Evolutionary conservation across 2,113 vertebrate species (phyloP).

Genomic region (Syngnathus scovelli): DNA sequence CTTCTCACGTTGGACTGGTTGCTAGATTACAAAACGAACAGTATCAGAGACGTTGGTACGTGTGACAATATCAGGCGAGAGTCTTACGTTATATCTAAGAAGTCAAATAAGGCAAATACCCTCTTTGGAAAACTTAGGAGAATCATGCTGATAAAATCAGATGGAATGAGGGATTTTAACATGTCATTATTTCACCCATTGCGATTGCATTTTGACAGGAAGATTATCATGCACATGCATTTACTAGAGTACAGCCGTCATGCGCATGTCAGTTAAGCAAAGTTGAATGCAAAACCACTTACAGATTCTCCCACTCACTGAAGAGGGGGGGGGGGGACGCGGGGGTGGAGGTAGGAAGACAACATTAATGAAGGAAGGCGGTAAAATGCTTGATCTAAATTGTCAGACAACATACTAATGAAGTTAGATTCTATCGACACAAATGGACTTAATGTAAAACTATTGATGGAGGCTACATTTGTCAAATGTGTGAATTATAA

Average conservation of each 20-base stretch:
- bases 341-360: conserved; percentile 46
- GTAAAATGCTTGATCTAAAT: not conserved
- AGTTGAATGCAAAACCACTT: conserved; percentile 71
- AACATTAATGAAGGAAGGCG: conserved; percentile 27
- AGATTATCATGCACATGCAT: conserved; percentile 10
- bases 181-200: not conserved
- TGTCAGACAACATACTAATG: not conserved
- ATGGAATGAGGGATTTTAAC: not conserved
- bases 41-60: not conserved
- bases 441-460: not conserved
- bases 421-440: not conserved
- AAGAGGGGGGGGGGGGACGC: conserved; percentile 63
- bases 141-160: not conserved
- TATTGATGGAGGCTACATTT: not conserved
- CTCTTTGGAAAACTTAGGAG: not conserved
- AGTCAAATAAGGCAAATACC: not conserved
- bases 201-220: not conserved
- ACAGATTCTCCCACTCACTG: conserved; percentile 95
- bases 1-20: conserved; percentile 91
- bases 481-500: not conserved
- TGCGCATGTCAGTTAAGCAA: conserved; percentile 13
- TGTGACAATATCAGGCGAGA: not conserved
- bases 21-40: conserved; percentile 49
- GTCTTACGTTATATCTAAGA: not conserved
- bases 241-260: not conserved